These are phyloP conservation scores for Scaeva pyrastri DNA, from an alignment of 2,888 invertebrate genomes.

Conservation along the genomic window DNA sequence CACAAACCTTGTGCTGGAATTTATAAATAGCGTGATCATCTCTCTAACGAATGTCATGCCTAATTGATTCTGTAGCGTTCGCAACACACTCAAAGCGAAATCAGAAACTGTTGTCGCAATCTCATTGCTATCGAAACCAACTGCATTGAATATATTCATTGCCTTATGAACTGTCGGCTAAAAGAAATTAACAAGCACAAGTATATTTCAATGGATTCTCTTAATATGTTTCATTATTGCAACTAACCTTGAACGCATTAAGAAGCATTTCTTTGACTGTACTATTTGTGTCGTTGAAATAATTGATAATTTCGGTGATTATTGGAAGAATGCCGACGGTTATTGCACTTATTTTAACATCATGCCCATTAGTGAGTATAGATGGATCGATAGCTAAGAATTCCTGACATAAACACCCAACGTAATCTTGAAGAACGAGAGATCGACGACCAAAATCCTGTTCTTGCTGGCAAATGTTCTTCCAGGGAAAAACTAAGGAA, in stretches of 20 bases:
- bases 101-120: slow-evolving; percentile 82
- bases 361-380: slow-evolving; percentile 77
- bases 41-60: slow-evolving; percentile 82
- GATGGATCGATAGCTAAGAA: slow-evolving; percentile 80
- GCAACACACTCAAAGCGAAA: slow-evolving; percentile 82
- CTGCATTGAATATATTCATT: slow-evolving; percentile 82
- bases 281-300: slow-evolving; percentile 82
- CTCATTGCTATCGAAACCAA: slow-evolving; percentile 80
- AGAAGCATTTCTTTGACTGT: slow-evolving; percentile 83
- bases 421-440: slow-evolving; percentile 81
- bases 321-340: slow-evolving; percentile 80
- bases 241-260: slow-evolving; percentile 81
- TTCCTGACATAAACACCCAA: slow-evolving; percentile 81
- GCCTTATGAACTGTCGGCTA: slow-evolving; percentile 83
- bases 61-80: slow-evolving; percentile 82
- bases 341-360: slow-evolving; percentile 81
- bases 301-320: slow-evolving; percentile 82
- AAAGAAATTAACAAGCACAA: slow-evolving; percentile 22
- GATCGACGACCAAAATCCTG: slow-evolving; percentile 82
- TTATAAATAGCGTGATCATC: slow-evolving; percentile 83
- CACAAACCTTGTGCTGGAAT: slow-evolving; percentile 81
- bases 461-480: slow-evolving; percentile 80
- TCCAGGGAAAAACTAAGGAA: slow-evolving; percentile 83
- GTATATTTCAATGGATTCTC: not conserved
- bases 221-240: not conserved